phyloP scores from a whole-genome alignment of 1,140 invertebrate species.

The Trissolcus basalis region DNA sequence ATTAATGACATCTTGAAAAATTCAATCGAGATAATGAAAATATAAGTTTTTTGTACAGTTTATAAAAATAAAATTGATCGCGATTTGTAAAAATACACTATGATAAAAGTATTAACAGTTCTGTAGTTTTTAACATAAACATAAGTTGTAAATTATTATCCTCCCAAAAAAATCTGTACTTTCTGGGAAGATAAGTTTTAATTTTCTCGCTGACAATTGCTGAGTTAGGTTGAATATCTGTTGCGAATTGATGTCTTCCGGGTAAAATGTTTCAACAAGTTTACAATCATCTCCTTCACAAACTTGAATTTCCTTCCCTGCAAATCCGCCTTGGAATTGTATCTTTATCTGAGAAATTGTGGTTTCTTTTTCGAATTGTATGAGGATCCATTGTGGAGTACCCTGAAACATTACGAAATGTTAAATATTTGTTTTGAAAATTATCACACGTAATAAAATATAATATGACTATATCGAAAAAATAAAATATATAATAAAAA shows the following conservation, averaged over 20 bases:
- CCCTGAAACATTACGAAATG: slow-evolving; percentile 72
- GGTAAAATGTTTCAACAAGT: slow-evolving; percentile 75
- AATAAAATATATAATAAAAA: too few relatives aligned
- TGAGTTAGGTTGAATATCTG: slow-evolving; percentile 74
- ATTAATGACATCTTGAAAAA: too few relatives aligned
- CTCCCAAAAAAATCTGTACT: slow-evolving; percentile 78
- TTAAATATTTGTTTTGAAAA: slow-evolving; percentile 2
- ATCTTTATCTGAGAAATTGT: slow-evolving; percentile 74
- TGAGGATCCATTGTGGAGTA: slow-evolving; percentile 78
- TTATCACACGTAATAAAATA: too few relatives aligned
- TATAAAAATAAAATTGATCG: too few relatives aligned
- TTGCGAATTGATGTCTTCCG: slow-evolving; percentile 78
- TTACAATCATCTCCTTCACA: slow-evolving; percentile 67
- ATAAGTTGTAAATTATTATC: slow-evolving; percentile 76
- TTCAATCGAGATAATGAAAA: too few relatives aligned
- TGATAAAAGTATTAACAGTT: neutral
- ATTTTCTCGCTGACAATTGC: slow-evolving; percentile 58
- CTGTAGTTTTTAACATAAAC: slow-evolving; percentile 49
- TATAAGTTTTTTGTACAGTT: too few relatives aligned
- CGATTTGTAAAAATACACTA: neutral
- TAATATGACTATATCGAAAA: too few relatives aligned
- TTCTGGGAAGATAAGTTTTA: slow-evolving; percentile 73
- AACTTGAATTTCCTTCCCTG: slow-evolving; percentile 77
- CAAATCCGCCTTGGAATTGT: slow-evolving; percentile 83
- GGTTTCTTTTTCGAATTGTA: slow-evolving; percentile 73